Conservation (phyloP, 2,888 invertebrate genomes). For the Baccha elongata region DNA sequence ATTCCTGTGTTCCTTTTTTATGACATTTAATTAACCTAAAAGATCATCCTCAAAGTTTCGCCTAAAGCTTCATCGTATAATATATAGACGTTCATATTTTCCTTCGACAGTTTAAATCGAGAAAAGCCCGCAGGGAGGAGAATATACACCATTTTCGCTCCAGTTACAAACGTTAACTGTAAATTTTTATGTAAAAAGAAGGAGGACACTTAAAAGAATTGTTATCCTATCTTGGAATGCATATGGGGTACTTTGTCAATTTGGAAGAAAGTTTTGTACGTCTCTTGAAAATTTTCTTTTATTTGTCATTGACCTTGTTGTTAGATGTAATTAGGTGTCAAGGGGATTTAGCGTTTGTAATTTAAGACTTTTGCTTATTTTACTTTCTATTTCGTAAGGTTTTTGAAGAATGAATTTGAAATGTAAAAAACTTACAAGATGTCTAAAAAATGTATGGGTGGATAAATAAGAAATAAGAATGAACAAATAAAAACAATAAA, state of each 20-base stretch:
- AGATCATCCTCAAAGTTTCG: constrained; percentile 51
- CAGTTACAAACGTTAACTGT: constrained; percentile 40
- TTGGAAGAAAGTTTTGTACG: constrained; percentile 9
- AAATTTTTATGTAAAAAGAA: constrained; percentile 31
- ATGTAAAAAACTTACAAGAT: background rate
- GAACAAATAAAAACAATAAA: too few relatives aligned
- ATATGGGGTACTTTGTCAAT: constrained; percentile 27
- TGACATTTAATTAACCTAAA: constrained; percentile 69
- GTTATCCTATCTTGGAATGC: constrained; percentile 40
- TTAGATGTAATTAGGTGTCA: constrained; percentile 65
- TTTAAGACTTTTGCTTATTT: constrained; percentile 34
- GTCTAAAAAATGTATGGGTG: background rate
- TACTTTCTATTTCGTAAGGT: background rate
- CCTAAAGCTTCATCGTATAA: constrained; percentile 17
- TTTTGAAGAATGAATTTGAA: background rate
- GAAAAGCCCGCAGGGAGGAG: constrained; percentile 13
- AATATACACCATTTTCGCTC: constrained; percentile 32
- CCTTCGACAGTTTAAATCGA: constrained; percentile 36
- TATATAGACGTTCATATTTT: constrained; percentile 37
- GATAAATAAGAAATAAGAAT: constrained; percentile 8
- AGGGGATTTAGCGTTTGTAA: constrained; percentile 58
- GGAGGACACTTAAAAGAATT: background rate
- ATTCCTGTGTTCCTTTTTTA: constrained; percentile 7
- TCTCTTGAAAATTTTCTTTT: constrained; percentile 19
- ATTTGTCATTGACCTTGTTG: constrained; percentile 55